Evolutionary conservation across 1,140 invertebrate species (phyloP), one percentile per base, ranked within the genome.

Genomic region (Meloidogyne floridensis): DNA sequence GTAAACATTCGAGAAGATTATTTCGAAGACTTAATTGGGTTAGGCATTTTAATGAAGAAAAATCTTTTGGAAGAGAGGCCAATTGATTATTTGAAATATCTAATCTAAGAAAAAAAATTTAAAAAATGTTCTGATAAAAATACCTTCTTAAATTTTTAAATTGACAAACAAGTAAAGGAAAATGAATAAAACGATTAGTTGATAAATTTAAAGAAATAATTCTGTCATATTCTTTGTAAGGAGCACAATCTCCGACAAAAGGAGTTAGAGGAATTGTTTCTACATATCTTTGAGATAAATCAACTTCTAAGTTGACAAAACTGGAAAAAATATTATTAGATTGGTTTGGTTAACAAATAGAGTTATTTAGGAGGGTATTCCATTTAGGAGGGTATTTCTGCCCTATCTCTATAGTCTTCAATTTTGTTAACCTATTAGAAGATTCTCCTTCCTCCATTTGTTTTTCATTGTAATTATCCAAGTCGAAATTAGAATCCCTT

Each of bases 11-110:
- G 54, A 99, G 70, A n/a, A 83, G 13, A 80, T 84, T 84, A 73
- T 84, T 86, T 9, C 84, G 96, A 79, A 98, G 92, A 91, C 98
- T 98, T 7, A 99, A 91, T 90, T 98, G 96, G 3, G 59, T 73
- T 43, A 82, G 47, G 6, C 54, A 7, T 51, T 51, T 54, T 59
- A 82, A 18, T 15, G 43, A 71, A 70, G 47, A 71, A n/a, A 82
- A 72, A 53, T 82, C 80, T 47, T 75, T 75, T n/a, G 81, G 73
- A 75, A 82, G 32, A 10, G 71, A 72, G 3, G 74, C 65, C 9
- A 82, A 18, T 43, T 84, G 78, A 53, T 84, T 84, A 69, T 84
- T 86, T 53, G 82, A 59, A 43, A 85, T 59, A 78, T 84, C 84
- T n/a, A 84, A n/a, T n/a, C 84, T 82, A 10, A 75, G 83, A 73